A percentile compares a stretch with the other conserved stretches of the same genome.
Evolutionary conservation across 1,140 invertebrate species (phyloP).

Genomic region (Lamellibrachia luymesi): DNA sequence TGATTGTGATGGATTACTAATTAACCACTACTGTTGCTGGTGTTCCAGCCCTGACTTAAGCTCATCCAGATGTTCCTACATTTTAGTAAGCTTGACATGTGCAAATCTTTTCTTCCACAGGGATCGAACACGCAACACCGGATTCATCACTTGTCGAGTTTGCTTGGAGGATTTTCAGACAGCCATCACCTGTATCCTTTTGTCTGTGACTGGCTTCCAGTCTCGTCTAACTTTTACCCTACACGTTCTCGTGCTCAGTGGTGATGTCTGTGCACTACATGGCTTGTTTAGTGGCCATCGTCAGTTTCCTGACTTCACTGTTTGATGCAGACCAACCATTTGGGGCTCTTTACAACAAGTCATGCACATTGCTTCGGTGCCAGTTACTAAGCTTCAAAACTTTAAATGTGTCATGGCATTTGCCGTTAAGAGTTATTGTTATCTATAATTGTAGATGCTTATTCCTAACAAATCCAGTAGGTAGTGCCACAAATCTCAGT

Average conservation of each 20-base stretch:
- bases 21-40: neutral
- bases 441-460: too few species aligned
- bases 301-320: too few species aligned
- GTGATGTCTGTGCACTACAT: too few species aligned
- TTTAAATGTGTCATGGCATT: too few species aligned
- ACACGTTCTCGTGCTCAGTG: neutral
- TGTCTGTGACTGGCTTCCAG: neutral
- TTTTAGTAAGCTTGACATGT: neutral
- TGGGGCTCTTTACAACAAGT: too few species aligned
- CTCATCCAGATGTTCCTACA: neutral
- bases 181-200: slow-evolving; percentile 79
- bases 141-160: slow-evolving; percentile 87
- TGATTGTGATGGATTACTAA: neutral
- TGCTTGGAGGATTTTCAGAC: slow-evolving; percentile 97
- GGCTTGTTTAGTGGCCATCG: too few species aligned
- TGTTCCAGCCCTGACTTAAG: neutral
- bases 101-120: slow-evolving; percentile 58
- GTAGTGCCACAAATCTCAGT: neutral
- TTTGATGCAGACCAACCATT: too few species aligned
- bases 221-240: neutral
- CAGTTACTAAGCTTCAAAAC: too few species aligned
- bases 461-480: too few species aligned
- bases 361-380: too few species aligned
- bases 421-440: too few species aligned
- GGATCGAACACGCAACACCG: slow-evolving; percentile 89